phyloP scores from a whole-genome alignment of 2,888 invertebrate species.

The Molorchus minor region DNA sequence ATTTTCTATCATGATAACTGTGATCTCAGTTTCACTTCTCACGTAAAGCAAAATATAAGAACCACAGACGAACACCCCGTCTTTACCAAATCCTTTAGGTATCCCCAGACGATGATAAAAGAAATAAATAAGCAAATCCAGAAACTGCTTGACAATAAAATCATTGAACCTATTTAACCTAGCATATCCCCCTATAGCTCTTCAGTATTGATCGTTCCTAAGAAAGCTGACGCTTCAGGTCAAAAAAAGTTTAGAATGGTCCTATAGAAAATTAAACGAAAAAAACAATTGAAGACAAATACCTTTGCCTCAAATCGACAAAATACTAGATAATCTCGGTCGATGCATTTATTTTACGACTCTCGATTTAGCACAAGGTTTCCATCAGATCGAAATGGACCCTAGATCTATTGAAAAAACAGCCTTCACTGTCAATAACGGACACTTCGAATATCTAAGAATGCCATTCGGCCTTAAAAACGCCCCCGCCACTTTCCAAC shows the following conservation, averaged over 20 bases:
- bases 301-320: background rate
- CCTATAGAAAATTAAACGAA: background rate
- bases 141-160: background rate
- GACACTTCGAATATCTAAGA: background rate
- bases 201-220: background rate
- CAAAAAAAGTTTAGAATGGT: background rate
- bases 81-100: background rate
- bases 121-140: background rate
- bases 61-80: background rate
- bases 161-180: background rate
- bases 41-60: background rate
- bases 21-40: background rate
- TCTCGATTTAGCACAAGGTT: background rate
- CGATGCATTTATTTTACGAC: background rate
- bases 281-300: background rate
- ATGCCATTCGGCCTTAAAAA: constrained; percentile 1
- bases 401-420: background rate
- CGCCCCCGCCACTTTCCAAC: background rate
- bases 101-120: background rate
- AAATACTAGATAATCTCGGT: background rate
- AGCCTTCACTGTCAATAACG: background rate
- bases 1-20: background rate
- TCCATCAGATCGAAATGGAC: background rate
- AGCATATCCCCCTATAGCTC: background rate
- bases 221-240: background rate